Evolutionary conservation across 2,797 vertebrate species (phyloP).

Genomic region (Peromyscus aztecus): DNA sequence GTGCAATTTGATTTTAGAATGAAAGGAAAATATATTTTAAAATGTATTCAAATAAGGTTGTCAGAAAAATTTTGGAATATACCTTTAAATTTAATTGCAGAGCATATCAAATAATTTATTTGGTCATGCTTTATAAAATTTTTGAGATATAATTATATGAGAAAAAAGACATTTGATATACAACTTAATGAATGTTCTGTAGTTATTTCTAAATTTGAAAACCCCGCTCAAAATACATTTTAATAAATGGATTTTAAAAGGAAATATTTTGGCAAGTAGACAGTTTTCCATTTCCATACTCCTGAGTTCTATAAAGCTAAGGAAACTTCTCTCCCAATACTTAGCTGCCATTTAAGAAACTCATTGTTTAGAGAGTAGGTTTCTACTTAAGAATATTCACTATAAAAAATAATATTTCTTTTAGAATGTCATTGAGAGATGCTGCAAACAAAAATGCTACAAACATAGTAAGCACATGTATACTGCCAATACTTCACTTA

Average conservation of each 20-base stretch:
- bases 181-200: background rate
- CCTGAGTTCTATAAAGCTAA: background rate
- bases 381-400: background rate
- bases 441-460: background rate
- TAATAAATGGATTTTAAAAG: background rate
- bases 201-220: slow-evolving; percentile 28
- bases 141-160: background rate
- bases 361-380: background rate
- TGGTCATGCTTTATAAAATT: background rate
- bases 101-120: slow-evolving; percentile 36
- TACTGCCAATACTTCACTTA: background rate
- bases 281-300: background rate
- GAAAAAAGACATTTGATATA: background rate
- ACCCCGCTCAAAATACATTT: background rate
- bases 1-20: too few relatives aligned
- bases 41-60: background rate
- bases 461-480: background rate
- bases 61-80: background rate
- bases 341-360: background rate
- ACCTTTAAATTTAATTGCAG: slow-evolving; percentile 47
- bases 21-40: background rate
- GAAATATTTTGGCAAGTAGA: background rate
- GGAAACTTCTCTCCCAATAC: background rate
- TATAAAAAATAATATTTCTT: background rate
- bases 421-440: background rate